These are phyloP conservation scores for Odocoileus hemionus DNA, from an alignment of 2,113 vertebrate genomes.

Conservation along the genomic window DNA sequence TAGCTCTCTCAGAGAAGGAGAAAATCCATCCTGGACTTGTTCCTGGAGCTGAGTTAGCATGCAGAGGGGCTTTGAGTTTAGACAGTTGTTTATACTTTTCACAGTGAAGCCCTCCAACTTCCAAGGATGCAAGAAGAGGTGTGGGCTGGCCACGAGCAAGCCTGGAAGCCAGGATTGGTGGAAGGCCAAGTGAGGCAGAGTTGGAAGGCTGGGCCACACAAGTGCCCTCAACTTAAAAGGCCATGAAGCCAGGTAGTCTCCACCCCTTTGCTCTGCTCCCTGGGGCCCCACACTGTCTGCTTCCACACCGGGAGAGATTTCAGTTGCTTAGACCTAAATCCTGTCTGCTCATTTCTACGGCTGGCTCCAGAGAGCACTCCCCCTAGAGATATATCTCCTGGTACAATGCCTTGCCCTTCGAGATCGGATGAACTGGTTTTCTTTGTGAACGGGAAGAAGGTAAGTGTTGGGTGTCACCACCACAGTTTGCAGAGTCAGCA, in stretches of 20 bases:
- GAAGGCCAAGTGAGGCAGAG: neutral
- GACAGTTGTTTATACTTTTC: neutral
- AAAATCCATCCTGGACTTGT: neutral
- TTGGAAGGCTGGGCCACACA: neutral
- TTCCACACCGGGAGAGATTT: neutral
- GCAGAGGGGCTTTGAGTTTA: neutral
- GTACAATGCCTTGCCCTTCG: neutral
- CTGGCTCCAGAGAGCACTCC: neutral
- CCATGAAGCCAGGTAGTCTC: neutral
- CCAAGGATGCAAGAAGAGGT: neutral
- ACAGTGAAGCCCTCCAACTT: neutral
- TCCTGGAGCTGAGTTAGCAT: neutral
- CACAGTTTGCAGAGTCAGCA: neutral
- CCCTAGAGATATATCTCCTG: neutral
- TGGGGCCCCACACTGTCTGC: neutral
- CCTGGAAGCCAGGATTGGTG: neutral
- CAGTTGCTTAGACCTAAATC: neutral
- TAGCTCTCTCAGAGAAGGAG: neutral
- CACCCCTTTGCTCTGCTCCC: neutral
- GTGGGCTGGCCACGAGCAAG: neutral
- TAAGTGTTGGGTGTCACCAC: neutral
- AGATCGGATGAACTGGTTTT: conserved; percentile 45
- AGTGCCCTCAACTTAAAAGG: neutral
- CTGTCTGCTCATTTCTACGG: neutral
- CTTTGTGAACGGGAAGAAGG: conserved; percentile 69